Percentiles rank a stretch among this genome's conserved stretches.
Evolutionary conservation across 1,140 invertebrate genomes (phyloP).

Genomic region (Rhyzopertha dominica): DNA sequence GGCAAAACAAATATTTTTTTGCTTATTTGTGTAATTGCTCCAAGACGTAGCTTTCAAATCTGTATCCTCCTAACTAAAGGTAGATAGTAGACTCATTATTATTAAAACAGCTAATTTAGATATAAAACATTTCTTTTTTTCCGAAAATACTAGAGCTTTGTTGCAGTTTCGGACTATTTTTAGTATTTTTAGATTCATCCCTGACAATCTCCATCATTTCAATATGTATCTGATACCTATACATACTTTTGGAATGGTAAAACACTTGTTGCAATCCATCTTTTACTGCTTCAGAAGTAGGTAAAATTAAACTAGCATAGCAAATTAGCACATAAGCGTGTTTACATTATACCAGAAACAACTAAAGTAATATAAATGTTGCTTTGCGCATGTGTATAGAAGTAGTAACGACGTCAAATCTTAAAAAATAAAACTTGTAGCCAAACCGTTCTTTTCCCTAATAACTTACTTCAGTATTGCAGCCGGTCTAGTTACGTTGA

Average conservation of each 20-base stretch:
- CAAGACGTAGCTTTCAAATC: not conserved
- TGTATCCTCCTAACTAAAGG: not conserved
- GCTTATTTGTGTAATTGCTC: not conserved
- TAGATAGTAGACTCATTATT: too few species aligned
- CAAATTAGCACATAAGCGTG: not conserved
- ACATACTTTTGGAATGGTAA: too few species aligned
- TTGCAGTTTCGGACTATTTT: too few species aligned
- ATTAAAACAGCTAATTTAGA: too few species aligned
- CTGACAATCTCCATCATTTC: too few species aligned
- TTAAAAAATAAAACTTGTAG: not conserved
- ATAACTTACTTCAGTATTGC: conserved; percentile 13
- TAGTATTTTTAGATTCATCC: too few species aligned
- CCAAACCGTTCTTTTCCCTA: not conserved
- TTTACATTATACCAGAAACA: not conserved
- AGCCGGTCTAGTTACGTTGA: conserved; percentile 13
- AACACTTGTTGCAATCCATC: too few species aligned
- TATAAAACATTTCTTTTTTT: too few species aligned
- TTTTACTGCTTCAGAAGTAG: too few species aligned
- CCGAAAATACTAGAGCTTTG: too few species aligned
- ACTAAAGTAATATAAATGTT: not conserved
- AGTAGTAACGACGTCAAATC: not conserved
- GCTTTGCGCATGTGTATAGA: not conserved
- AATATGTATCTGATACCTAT: too few species aligned
- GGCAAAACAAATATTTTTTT: not conserved
- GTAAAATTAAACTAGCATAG: not conserved